These are phyloP conservation scores for Istiophorus platypterus DNA, from an alignment of 2,113 vertebrate genomes.

Conservation along the genomic window DNA sequence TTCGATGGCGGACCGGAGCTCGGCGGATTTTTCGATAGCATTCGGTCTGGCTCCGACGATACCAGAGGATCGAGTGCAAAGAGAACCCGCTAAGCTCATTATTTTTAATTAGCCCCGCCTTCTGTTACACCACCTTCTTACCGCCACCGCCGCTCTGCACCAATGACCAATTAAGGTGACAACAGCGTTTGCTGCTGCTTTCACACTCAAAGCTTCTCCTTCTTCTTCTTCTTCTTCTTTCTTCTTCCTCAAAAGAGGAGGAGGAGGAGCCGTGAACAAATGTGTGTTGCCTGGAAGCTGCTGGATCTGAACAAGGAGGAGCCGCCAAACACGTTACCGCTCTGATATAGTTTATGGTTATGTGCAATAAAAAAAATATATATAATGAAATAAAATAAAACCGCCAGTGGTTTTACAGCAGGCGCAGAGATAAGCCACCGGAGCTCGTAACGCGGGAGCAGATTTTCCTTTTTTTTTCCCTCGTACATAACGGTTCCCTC, in stretches of 20 bases:
- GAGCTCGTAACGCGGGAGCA: background rate
- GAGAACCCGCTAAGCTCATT: background rate
- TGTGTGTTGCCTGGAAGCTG: background rate
- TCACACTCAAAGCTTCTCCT: conserved; percentile 2
- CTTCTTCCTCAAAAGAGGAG: too few relatives aligned
- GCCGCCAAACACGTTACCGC: background rate
- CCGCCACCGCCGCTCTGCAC: background rate
- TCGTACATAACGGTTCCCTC: background rate
- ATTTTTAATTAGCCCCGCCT: conserved; percentile 9
- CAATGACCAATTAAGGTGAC: background rate
- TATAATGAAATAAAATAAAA: too few relatives aligned
- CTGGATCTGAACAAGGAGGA: background rate
- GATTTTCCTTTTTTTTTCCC: background rate
- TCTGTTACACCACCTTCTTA: background rate
- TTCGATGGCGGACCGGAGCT: background rate
- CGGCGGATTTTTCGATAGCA: background rate
- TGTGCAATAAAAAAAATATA: background rate
- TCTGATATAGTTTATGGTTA: background rate
- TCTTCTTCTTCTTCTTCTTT: background rate
- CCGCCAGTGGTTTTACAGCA: background rate
- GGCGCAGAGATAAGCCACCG: conserved; percentile 6
- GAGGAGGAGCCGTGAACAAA: conserved; percentile 7
- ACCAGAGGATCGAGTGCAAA: background rate
- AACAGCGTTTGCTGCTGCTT: background rate
- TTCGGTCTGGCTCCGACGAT: background rate